Conservation (phyloP, 1,140 invertebrate genomes). For the Heliconius hermathena region DNA sequence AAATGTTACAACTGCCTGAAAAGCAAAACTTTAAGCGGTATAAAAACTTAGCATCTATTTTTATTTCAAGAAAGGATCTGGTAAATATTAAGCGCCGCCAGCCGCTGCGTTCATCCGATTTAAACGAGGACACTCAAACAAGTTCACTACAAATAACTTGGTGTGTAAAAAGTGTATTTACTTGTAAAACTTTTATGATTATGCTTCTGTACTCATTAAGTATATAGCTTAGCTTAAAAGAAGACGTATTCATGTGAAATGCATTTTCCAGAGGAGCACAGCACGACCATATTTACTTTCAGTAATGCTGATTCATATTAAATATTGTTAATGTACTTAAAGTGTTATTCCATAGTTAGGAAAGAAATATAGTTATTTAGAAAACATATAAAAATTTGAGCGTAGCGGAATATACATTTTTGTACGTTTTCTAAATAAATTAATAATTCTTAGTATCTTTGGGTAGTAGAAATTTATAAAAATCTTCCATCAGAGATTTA, state of each 20-base stretch:
- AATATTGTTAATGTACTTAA: no score
- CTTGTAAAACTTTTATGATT: conserved; percentile 30
- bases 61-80: neutral
- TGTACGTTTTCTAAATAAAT: no score
- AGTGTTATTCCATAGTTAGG: no score
- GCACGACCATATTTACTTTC: no score
- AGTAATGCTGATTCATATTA: no score
- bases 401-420: no score
- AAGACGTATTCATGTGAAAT: neutral
- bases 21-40: neutral
- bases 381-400: no score
- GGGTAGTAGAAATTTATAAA: no score
- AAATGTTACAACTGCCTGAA: neutral
- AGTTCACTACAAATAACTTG: conserved; percentile 30
- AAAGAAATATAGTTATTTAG: no score
- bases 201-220: neutral
- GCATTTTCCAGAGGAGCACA: no score
- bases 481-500: no score
- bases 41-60: neutral
- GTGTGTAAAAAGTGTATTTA: conserved; percentile 24
- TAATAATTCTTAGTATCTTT: no score
- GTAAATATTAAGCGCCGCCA: conserved; percentile 2
- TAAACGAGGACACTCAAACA: conserved; percentile 32
- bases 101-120: conserved; percentile 31
- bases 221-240: neutral